Evolutionary conservation across 2,113 vertebrate genomes (phyloP).

Genomic region (Melozone crissalis): DNA sequence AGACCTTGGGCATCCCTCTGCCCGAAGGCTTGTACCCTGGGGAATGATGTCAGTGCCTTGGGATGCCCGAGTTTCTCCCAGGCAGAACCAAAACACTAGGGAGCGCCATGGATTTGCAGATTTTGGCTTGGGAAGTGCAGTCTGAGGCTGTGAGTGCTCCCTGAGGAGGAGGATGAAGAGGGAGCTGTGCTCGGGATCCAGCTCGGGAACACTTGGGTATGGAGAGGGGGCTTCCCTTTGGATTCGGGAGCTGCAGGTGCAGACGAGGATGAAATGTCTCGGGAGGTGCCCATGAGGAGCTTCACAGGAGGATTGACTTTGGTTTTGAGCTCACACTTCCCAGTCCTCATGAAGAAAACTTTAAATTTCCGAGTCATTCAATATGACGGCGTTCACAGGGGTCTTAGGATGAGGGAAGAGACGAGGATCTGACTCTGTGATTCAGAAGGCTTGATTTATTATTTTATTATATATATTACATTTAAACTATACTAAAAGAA

Average conservation of each 20-base stretch:
- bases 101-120: conserved; percentile 38
- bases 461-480: no score
- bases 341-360: background rate
- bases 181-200: background rate
- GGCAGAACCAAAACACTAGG: conserved; percentile 27
- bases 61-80: background rate
- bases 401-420: no score
- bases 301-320: background rate
- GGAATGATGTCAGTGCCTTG: background rate
- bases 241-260: background rate
- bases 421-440: no score
- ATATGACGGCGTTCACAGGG: no score
- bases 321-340: background rate
- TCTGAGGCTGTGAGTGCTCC: background rate
- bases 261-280: background rate
- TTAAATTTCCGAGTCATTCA: background rate
- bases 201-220: no score
- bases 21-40: background rate
- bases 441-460: no score
- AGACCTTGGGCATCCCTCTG: background rate
- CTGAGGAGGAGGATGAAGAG: background rate
- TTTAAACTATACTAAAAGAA: no score
- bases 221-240: background rate
- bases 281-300: background rate
- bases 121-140: background rate